Base-by-base conservation (phyloP, 2,113 vertebrate species). In the Takifugu bimaculatus region DNA sequence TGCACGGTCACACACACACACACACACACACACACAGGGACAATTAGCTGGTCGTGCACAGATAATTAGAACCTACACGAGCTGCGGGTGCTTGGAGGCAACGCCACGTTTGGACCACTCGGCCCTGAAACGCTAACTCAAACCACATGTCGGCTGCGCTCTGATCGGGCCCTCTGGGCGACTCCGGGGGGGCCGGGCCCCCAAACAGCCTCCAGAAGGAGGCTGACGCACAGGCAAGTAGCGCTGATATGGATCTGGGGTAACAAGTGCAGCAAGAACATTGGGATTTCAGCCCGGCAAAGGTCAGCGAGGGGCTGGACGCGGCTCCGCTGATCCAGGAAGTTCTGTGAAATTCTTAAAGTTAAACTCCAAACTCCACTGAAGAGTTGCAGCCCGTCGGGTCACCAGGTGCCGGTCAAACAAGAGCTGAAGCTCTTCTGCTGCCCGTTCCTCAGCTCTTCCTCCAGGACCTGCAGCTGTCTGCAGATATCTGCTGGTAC, bases 111-210 rank as follows among this genome's bases (percentile, higher is more conserved):
- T 43, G 57, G 71, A 74, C 55, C 49, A 58, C 78, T 77, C 65
- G 54, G 73, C 77, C 64, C 70, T 74, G 49, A 60, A 79, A 80
- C 45, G 71, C 50, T 86, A 91, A 91, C 68, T 83, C 75, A 84
- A 89, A 89, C 76, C 90, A 91, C 85, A 90, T 91, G 87, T 85
- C 70, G 65, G 56, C 57, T 67, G 78, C 54, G 42, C 67, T 81
- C 57, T 75, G 83, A 79, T 86, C 72, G 50, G 70, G 78, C 65
- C 58, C 70, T 77, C 60, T 80, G 73, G 57, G 63, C 68, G 72
- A 70, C 68, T 70, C 60, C 65, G 13, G 26, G 27, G n/a, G 4
- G 1, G 44, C 11, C 2, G 25, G n/a, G 69, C 57, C 27, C 55
- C 67, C 60, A 66, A 70, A 66, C 50, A 45, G 51, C 35, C 72